Base-by-base conservation (phyloP, 2,888 invertebrate genomes). In the Melieria omissa region DNA sequence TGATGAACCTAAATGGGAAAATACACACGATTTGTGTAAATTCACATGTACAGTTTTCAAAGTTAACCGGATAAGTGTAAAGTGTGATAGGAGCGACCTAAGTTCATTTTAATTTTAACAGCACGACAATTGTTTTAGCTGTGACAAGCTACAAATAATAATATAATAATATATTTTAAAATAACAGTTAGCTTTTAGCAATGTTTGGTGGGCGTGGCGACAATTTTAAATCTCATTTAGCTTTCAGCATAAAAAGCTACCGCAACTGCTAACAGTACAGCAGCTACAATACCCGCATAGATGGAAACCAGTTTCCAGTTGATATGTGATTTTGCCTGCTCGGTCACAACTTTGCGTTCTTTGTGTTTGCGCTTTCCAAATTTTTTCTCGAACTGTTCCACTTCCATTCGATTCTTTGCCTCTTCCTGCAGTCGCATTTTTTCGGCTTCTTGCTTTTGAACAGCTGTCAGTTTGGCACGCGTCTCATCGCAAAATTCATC, bases 301-400 rank as follows among this genome's bases (percentile, higher is more conserved):
- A 85, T 75, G 4, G 75, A 74, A 16, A 79, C 16, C 10, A 80
- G 70, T 60, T 80, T 77, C 78, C 81, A 81, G 45, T 83, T 77
- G 0, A 79, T 78, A 0, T 69, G 49, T 58, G 78, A 75, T 9
- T 76, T 73, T 29, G 77, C 73, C 70, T 73, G 75, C 63, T 78
- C 78, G 14, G 77, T 74, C 4, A 73, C 46, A 4, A 77, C 58
- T 86, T 88, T 88, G 82, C 89, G 81, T 78, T 89, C 87, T 78
- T 88, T 80, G 82, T 82, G 83, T 84, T 91, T 92, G 79, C 92
- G 92, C 57, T 91, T 92, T 44, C 90, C 91, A 76, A 94, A 91
- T 84, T 93, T 93, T 86, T 93, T 92, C 81, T 94, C 92, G 83
- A 92, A 95, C 81, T 92, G 91, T 72, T 92, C 93, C 70, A 95